Conservation (phyloP, 1,140 invertebrate species). For the Macrobrachium rosenbergii region DNA sequence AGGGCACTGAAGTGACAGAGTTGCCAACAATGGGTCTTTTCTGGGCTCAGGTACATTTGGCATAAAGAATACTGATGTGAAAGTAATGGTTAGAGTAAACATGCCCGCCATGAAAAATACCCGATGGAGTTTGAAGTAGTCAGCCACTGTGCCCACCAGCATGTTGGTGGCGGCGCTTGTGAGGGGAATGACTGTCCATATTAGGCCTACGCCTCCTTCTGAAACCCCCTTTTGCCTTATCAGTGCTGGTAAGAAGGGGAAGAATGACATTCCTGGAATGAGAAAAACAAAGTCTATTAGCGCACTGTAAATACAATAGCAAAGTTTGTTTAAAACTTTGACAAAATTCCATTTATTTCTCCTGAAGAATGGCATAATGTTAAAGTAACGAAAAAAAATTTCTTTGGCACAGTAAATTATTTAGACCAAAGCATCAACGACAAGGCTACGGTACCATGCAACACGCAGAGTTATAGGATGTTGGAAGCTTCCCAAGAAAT, state of each 20-base stretch:
- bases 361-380: no score
- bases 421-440: no score
- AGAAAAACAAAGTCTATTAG: constrained; percentile 1
- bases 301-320: not conserved
- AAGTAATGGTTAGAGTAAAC: constrained; percentile 18
- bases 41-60: constrained; percentile 10
- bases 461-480: no score
- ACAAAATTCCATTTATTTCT: no score
- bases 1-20: constrained; percentile 3
- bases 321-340: no score
- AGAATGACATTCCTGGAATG: constrained; percentile 44
- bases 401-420: not conserved
- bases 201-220: constrained; percentile 48
- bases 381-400: no score
- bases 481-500: no score
- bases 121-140: constrained; percentile 53
- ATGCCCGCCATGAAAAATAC: constrained; percentile 39
- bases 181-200: constrained; percentile 51
- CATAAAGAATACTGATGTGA: constrained; percentile 42
- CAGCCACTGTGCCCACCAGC: constrained; percentile 33
- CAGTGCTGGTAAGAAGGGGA: constrained; percentile 49
- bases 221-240: constrained; percentile 52
- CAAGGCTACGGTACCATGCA: no score
- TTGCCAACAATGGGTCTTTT: not conserved
- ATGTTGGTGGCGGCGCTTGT: constrained; percentile 34